These are phyloP conservation scores for Pantherophis vulpinus DNA, from an alignment of 2,797 vertebrate species.

Conservation along the genomic window DNA sequence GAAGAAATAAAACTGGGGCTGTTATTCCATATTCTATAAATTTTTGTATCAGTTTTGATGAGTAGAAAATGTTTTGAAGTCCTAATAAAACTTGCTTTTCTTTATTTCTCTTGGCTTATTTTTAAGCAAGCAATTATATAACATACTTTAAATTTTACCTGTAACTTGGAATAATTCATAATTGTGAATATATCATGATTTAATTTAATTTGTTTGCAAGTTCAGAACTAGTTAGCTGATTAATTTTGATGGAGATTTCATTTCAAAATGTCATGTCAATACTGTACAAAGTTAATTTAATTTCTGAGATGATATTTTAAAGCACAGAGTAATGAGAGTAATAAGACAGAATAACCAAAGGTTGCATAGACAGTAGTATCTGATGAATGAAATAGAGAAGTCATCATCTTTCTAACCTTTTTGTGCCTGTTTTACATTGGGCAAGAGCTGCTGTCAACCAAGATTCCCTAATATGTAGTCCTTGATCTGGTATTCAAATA, in stretches of 20 bases:
- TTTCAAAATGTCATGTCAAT: conserved; percentile 25
- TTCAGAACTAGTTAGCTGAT: conserved; percentile 18
- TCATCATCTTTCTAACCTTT: background rate
- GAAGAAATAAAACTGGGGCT: background rate
- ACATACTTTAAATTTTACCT: background rate
- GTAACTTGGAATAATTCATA: background rate
- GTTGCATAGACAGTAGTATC: conserved; percentile 19
- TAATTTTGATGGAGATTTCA: conserved; percentile 24
- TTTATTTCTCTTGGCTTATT: background rate
- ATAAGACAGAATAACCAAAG: conserved; percentile 14
- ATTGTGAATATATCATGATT: conserved; percentile 18
- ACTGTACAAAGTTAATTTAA: conserved; percentile 39
- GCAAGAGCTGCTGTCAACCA: conserved; percentile 42
- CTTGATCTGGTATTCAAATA: background rate
- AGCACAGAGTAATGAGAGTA: conserved; percentile 11
- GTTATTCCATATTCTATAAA: background rate
- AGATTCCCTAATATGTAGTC: background rate
- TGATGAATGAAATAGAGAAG: background rate
- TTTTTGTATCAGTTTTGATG: background rate
- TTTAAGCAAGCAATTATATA: background rate
- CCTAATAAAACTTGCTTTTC: background rate
- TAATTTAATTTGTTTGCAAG: conserved; percentile 39
- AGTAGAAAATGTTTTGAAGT: background rate
- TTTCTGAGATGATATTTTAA: conserved; percentile 36
- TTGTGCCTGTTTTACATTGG: conserved; percentile 30